Percentiles rank a stretch among this genome's conserved stretches.
Evolutionary conservation across 30 jellyfish, hydroid and myxozoan species (phyloP).

Genomic region (Turritopsis rubra): DNA sequence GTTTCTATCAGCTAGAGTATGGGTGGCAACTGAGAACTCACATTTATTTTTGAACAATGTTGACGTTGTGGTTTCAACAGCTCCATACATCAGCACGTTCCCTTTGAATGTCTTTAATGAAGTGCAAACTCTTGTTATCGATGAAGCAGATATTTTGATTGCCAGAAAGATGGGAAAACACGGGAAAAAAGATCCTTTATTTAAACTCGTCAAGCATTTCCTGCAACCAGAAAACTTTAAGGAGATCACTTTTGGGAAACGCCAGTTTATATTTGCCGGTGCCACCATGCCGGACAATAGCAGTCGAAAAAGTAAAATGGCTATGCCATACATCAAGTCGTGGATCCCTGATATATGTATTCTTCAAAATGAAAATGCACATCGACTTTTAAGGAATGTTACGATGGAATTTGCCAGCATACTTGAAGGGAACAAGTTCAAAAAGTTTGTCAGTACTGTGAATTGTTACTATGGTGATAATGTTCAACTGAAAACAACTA

Average conservation of each 20-base stretch:
- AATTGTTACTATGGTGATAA: neutral
- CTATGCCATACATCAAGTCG: constrained; percentile 39
- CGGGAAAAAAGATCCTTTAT: constrained; percentile 36
- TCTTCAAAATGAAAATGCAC: constrained; percentile 48
- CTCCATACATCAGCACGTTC: constrained; percentile 43
- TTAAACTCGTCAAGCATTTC: constrained; percentile 35
- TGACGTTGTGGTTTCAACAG: constrained; percentile 47
- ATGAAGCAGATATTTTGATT: constrained; percentile 74
- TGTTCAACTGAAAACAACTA: neutral
- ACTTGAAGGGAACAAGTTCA: constrained; percentile 36
- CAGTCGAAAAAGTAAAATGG: constrained; percentile 33
- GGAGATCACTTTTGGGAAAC: neutral
- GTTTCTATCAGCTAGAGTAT: constrained; percentile 24
- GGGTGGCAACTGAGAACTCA: constrained; percentile 35
- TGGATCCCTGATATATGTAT: constrained; percentile 53
- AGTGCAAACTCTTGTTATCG: constrained; percentile 54
- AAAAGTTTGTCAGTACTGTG: constrained; percentile 22
- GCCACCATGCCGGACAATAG: constrained; percentile 85
- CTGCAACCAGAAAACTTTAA: constrained; percentile 35
- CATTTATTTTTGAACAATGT: constrained; percentile 38
- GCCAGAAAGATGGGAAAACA: constrained; percentile 32
- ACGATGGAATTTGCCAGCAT: constrained; percentile 35
- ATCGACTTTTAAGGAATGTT: constrained; percentile 28
- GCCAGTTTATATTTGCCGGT: constrained; percentile 76
- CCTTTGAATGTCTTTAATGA: constrained; percentile 43